Conservation (phyloP, 2,113 vertebrate genomes). For the Holacanthus passer region DNA sequence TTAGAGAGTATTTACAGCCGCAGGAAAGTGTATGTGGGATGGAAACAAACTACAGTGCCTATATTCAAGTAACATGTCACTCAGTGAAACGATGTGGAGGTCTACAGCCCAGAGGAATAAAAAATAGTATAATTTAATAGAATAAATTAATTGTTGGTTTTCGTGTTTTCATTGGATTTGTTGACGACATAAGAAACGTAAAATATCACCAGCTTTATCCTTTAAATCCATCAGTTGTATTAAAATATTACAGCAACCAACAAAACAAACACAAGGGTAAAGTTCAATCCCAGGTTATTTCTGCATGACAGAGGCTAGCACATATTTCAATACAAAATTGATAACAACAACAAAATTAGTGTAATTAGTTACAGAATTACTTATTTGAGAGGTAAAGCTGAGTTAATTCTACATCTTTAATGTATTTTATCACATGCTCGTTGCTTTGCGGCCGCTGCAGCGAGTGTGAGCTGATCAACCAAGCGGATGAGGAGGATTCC, state of each 20-base stretch:
- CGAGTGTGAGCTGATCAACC: constrained; percentile 88
- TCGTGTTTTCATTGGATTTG: neutral
- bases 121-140: no score
- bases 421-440: neutral
- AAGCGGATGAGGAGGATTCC: constrained; percentile 91
- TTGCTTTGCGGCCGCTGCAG: constrained; percentile 72
- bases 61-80: neutral
- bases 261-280: neutral
- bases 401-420: neutral
- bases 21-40: neutral
- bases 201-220: neutral
- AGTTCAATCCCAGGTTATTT: neutral
- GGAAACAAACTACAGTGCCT: neutral
- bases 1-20: no score
- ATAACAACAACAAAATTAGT: neutral
- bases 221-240: neutral
- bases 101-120: neutral
- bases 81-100: neutral
- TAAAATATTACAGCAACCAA: neutral
- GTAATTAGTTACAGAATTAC: neutral
- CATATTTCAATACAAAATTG: no score
- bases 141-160: neutral
- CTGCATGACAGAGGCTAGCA: neutral
- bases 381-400: neutral
- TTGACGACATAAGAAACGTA: neutral